Evolutionary conservation across 2,888 invertebrate species (phyloP).

Genomic region (Stratiomys singularior): DNA sequence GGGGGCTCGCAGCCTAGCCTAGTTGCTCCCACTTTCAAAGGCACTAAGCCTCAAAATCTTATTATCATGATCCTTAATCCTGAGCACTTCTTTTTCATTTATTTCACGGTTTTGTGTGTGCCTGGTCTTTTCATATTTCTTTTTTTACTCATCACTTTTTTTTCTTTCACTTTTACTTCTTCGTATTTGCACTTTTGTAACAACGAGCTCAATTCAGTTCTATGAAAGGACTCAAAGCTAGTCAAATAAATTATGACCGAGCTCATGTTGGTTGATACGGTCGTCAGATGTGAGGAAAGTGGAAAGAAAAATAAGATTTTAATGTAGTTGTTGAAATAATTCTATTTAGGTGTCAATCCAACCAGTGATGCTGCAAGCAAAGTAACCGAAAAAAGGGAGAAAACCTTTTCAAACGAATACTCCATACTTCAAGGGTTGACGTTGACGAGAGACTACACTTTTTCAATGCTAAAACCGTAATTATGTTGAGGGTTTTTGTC

Average conservation of each 20-base stretch:
- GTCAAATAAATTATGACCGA: not conserved
- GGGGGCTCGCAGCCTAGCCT: not conserved
- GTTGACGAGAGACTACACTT: no score
- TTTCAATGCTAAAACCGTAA: not conserved
- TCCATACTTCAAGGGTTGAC: no score
- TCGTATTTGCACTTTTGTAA: not conserved
- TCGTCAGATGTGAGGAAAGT: not conserved
- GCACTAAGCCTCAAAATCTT: conserved; percentile 36
- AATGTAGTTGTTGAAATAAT: not conserved
- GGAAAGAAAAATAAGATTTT: not conserved
- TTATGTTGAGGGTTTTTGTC: not conserved
- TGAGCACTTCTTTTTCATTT: conserved; percentile 36
- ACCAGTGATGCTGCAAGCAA: no score
- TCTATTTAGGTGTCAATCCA: not conserved
- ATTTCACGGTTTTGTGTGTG: not conserved
- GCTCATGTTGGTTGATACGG: no score
- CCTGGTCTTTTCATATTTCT: not conserved
- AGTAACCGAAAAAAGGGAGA: no score
- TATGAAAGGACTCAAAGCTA: not conserved
- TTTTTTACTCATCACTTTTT: not conserved
- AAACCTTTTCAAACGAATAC: no score
- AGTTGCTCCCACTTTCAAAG: conserved; percentile 24
- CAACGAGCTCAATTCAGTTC: not conserved
- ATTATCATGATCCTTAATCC: conserved; percentile 41
- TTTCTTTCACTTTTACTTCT: not conserved